These are phyloP conservation scores for Drosophila demipolita DNA, from an alignment of 2,888 invertebrate species.

Conservation along the genomic window DNA sequence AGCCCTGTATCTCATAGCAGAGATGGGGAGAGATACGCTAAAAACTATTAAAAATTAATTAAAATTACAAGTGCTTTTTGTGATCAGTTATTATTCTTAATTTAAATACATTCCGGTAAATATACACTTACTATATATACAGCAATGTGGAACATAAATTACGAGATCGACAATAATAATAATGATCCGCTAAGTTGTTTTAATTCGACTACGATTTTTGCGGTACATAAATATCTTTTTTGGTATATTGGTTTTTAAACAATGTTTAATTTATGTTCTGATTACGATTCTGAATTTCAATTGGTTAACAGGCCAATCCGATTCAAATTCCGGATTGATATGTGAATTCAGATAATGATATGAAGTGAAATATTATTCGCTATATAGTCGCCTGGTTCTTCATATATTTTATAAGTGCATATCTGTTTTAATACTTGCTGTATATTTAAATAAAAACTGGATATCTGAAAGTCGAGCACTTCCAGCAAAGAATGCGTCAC, in stretches of 20 bases:
- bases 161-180: too few species aligned
- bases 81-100: too few species aligned
- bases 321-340: neutral
- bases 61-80: too few species aligned
- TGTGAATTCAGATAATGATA: neutral
- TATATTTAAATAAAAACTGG: neutral
- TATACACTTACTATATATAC: neutral
- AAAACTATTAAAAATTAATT: neutral
- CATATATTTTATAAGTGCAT: neutral
- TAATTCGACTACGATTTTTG: too few species aligned
- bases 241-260: too few species aligned
- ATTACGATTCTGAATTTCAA: neutral
- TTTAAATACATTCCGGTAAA: too few species aligned
- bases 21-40: too few species aligned
- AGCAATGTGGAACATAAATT: neutral
- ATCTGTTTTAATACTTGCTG: neutral
- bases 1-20: neutral
- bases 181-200: too few species aligned
- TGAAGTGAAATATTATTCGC: too few species aligned
- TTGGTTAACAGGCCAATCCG: neutral
- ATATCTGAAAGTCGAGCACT: neutral
- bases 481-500: neutral
- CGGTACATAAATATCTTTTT: too few species aligned
- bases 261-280: too few species aligned
- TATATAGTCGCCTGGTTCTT: neutral